Evolutionary conservation across 2,888 invertebrate species (phyloP), one percentile per base, ranked within the genome.

Genomic region (Atrina japonica): DNA sequence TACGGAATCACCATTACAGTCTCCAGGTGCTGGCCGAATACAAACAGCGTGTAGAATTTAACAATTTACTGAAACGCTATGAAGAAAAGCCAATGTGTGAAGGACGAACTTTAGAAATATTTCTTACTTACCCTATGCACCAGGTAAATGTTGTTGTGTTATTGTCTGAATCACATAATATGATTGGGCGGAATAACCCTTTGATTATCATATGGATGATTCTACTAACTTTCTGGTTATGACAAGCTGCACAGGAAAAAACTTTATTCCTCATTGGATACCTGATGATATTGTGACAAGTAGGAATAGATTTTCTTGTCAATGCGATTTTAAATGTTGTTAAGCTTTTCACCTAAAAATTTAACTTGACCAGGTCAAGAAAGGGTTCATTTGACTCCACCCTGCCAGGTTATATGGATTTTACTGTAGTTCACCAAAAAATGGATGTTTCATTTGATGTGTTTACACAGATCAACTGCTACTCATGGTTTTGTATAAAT

Each of bases 81-180:
- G 97, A 97, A 91, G 95, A 95, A 89, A 97, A 97, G 90, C 93
- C 96, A 0, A 93, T 95, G 0, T 96, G 96, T 86, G 96, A 96
- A 88, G 95, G 96, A 23, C 92, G 96, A 61, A 95, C 96, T 3
- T 90, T 97, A 80, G 97, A 97, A 91, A 96, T 95, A 1, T 97
- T 97, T 90, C 92, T 97, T 71, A 97, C 96, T 1, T 97, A 96
- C 91, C 97, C 97, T 21, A 97, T 97, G 97, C 96, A 96, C 91
- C 97, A 97, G 94, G 96, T 96, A 90, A 85, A 35, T n/a, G n/a
- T n/a, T n/a, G n/a, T n/a, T n/a, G n/a, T n/a, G n/a, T n/a, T n/a
- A n/a, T n/a, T n/a, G n/a, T n/a, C n/a, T n/a, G n/a, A n/a, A n/a
- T n/a, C n/a, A n/a, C n/a, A n/a, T n/a, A n/a, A n/a, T n/a, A n/a